Percentiles rank a stretch among this genome's conserved stretches.
Conservation (phyloP, 2,888 invertebrate species). For the Phortica magna region DNA sequence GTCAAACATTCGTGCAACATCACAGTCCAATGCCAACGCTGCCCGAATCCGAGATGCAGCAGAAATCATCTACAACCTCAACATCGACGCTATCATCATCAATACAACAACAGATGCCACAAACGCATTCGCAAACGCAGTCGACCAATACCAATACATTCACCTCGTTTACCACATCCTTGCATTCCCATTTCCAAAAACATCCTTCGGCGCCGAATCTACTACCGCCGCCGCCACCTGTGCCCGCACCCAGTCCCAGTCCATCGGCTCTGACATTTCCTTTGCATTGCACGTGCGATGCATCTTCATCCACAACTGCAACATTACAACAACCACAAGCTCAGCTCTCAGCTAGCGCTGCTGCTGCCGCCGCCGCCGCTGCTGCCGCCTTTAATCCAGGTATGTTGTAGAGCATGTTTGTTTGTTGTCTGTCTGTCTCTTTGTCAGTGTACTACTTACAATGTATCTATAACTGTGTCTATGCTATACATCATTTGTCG, state of each 20-base stretch:
- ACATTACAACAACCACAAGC: constrained; percentile 39
- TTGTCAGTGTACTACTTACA: constrained; percentile 23
- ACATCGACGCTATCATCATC: constrained; percentile 51
- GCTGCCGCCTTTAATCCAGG: constrained; percentile 67
- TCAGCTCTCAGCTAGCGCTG: constrained; percentile 37
- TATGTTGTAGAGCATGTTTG: constrained; percentile 78
- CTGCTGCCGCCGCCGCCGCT: constrained; percentile 41
- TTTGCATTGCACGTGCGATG: constrained; percentile 75
- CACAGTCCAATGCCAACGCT: constrained; percentile 75
- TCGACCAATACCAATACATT: constrained; percentile 31
- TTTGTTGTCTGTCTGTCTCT: constrained; percentile 31
- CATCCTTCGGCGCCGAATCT: constrained; percentile 75
- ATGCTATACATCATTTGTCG: constrained; percentile 35
- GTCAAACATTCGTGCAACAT: constrained; percentile 58
- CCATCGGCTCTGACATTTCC: constrained; percentile 70
- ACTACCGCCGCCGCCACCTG: constrained; percentile 62
- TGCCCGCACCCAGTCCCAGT: constrained; percentile 69
- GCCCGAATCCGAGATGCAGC: constrained; percentile 68
- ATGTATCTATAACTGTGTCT: constrained; percentile 38
- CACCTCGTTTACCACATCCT: constrained; percentile 54
- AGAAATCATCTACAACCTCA: constrained; percentile 58
- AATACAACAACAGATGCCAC: constrained; percentile 32
- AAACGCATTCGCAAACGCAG: constrained; percentile 19
- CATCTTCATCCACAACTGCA: constrained; percentile 15
- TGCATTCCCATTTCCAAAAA: constrained; percentile 74